Percentiles rank a stretch among this genome's conserved stretches.
phyloP scores from a whole-genome alignment of 2,888 invertebrate genomes.

The Agonopterix heracliana region DNA sequence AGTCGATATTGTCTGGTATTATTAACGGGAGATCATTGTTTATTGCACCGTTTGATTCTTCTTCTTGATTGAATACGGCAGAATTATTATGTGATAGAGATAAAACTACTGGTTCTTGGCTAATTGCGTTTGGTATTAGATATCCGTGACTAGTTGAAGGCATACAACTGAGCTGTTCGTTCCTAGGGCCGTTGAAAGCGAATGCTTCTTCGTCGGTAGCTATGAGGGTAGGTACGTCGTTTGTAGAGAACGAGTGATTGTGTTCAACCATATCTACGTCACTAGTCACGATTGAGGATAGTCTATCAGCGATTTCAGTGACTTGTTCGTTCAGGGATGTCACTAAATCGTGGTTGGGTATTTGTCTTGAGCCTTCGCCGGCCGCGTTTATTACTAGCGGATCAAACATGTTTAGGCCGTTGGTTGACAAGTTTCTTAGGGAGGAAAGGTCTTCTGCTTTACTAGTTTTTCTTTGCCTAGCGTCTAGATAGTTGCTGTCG shows the following conservation, averaged over 20 bases:
- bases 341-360: constrained; percentile 64
- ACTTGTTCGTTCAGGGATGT: constrained; percentile 71
- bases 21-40: constrained; percentile 55
- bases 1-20: constrained; percentile 60
- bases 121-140: constrained; percentile 78
- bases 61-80: constrained; percentile 61
- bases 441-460: constrained; percentile 58
- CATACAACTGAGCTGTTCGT: constrained; percentile 65
- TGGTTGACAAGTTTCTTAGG: constrained; percentile 62
- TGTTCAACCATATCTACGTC: constrained; percentile 55
- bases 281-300: constrained; percentile 56
- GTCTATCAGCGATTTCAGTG: constrained; percentile 64
- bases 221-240: constrained; percentile 58
- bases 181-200: constrained; percentile 45
- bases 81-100: constrained; percentile 70
- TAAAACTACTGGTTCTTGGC: constrained; percentile 73
- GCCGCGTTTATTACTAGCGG: constrained; percentile 64
- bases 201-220: constrained; percentile 45
- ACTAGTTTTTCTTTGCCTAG: constrained; percentile 47
- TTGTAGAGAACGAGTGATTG: constrained; percentile 62
- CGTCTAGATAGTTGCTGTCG: constrained; percentile 18
- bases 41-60: constrained; percentile 40
- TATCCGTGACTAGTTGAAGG: constrained; percentile 80
- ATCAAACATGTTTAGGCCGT: constrained; percentile 70
- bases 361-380: constrained; percentile 47